Evolutionary conservation across 2,888 invertebrate species (phyloP), one percentile per base, ranked within the genome.

Genomic region (Acanthosepion lycidas): DNA sequence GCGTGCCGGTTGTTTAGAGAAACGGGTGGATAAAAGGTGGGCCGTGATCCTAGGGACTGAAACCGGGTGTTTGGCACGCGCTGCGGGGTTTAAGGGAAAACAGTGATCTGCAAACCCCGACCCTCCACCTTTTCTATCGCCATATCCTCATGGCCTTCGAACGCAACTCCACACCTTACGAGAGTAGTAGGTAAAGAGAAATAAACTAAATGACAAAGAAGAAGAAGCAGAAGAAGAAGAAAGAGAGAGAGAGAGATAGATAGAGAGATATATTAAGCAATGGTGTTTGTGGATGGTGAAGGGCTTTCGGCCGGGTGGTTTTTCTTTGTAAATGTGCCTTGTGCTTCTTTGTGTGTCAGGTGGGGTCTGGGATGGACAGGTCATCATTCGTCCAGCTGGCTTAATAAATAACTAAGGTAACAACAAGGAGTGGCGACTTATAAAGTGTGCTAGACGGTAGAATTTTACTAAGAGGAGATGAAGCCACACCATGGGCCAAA

Each of bases 61-160:
- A 78, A 78, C 78, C n/a, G 78, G n/a, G 78, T 78, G 78, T 78
- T 78, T 78, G 78, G 78, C 78, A 78, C 78, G 78, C 78, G 78
- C 78, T 78, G 33, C 78, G 78, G 78, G 78, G 12, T 78, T 78
- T 78, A 78, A 78, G 9, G 12, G n/a, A 8, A 12, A 9, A 78
- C 78, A 78, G 12, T 78, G 78, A 78, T 33, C 78, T 33, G 12
- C 33, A n/a, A 78, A 78, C 78, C n/a, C 78, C 33, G n/a, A 78
- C n/a, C 78, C n/a, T 8, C 33, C 59, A 59, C 59, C 20, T 59
- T 59, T 59, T 20, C 23, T 59, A 1, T n/a, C 3, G n/a, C 15
- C 78, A 42, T 42, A 42, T 42, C 42, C 42, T 42, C 42, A 42
- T 42, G 42, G 42, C 12, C n/a, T 12, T 78, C 78, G 15, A 78